Conservation (phyloP, 2,113 vertebrate genomes). For the Anguilla rostrata region DNA sequence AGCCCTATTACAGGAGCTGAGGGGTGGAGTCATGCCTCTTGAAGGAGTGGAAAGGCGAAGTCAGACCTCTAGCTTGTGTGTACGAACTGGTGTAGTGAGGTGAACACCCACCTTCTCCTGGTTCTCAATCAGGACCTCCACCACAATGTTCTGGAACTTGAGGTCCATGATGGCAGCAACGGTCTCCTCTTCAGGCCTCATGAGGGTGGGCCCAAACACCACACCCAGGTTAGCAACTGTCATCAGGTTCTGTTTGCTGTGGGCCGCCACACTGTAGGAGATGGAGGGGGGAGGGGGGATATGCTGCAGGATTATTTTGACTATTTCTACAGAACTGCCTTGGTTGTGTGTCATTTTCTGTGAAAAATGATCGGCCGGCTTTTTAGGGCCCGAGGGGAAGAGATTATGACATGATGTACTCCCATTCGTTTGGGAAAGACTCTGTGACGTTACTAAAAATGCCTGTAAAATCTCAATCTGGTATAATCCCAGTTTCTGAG, state of each 20-base stretch:
- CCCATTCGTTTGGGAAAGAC: slow-evolving; percentile 61
- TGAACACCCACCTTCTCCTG: slow-evolving; percentile 69
- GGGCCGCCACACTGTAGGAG: slow-evolving; percentile 70
- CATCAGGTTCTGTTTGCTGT: slow-evolving; percentile 80
- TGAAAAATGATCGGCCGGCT: slow-evolving; percentile 65
- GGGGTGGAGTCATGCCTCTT: neutral
- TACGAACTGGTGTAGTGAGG: neutral
- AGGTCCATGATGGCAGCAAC: slow-evolving; percentile 83
- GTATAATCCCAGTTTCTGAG: neutral
- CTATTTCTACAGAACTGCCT: neutral
- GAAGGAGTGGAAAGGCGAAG: neutral
- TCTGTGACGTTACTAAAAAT: slow-evolving; percentile 64
- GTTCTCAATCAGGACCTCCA: slow-evolving; percentile 81
- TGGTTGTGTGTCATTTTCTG: slow-evolving; percentile 42
- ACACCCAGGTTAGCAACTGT: slow-evolving; percentile 81
- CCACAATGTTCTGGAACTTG: slow-evolving; percentile 82
- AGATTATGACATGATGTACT: slow-evolving; percentile 75
- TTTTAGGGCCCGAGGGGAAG: slow-evolving; percentile 58
- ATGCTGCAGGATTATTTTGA: neutral
- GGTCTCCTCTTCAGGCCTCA: slow-evolving; percentile 80
- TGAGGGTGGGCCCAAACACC: slow-evolving; percentile 81
- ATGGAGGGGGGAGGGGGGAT: slow-evolving; percentile 8
- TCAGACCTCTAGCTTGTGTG: neutral
- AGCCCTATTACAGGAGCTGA: neutral
- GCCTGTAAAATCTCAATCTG: slow-evolving; percentile 59